Evolutionary conservation across 2,888 invertebrate species (phyloP), one percentile per base, ranked within the genome.

Genomic region (Troglohyphantes excavatus): DNA sequence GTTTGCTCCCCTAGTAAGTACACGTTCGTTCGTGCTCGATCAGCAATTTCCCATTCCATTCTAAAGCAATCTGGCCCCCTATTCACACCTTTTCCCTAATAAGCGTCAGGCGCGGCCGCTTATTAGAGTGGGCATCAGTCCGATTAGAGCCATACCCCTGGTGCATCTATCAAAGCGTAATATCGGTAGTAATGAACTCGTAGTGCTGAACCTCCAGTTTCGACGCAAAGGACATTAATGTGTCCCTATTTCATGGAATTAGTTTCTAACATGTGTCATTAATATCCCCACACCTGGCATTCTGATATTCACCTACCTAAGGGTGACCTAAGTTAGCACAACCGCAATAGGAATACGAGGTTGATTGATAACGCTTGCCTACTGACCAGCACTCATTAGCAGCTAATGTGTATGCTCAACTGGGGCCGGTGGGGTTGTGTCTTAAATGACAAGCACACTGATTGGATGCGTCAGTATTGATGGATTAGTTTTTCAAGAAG

Each of bases 251-350:
- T 81, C 88, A 82, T 82, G 75, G 88, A 88, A 88, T 88, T 88
- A 88, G 88, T 88, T 88, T 65, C 81, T 82, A 88, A 88, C 88
- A 88, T 82, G 81, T 88, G 88, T 88, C 88, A 88, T 88, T 88
- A 88, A 88, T 88, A 88, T 81, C 88, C 81, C 27, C 67, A 46
- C 67, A 81, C 81, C 63, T 81, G 88, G 59, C 87, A 81, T 73
- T 59, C 53, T 33, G 87, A 88, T 88, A 81, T 88, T 81, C 73
- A 63, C 81, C 75, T 81, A 88, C 88, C 81, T 88, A 73, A 67
- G 81, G 81, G 65, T 43, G 53, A 65, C 63, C 72, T 19, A 86
- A 86, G 86, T 78, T 86, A 78, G 63, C 86, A 68, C 78, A 68
- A 70, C 78, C 78, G 26, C 87, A 63, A 27, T 29, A 19, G 75